These are phyloP conservation scores for Tenebrio molitor DNA, from an alignment of 1,140 invertebrate genomes.

Conservation along the genomic window DNA sequence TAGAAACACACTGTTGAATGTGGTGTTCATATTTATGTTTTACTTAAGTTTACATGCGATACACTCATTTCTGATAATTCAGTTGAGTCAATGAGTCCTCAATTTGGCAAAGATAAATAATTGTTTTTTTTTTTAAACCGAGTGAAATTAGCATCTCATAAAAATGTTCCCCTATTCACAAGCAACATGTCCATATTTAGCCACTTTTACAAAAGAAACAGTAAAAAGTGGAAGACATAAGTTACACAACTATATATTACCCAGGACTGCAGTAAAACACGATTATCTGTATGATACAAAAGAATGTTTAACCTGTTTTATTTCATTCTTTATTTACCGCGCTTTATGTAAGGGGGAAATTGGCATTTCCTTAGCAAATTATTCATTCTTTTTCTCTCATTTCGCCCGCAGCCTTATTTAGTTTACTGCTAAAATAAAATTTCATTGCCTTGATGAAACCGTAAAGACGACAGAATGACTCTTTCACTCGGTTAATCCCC, in stretches of 20 bases:
- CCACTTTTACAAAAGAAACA: background rate
- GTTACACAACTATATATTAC: constrained; percentile 36
- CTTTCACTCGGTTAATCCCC: background rate
- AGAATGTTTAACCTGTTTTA: constrained; percentile 46
- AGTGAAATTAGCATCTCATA: no score
- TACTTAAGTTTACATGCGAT: no score
- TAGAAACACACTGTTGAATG: no score
- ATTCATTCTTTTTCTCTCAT: constrained; percentile 37
- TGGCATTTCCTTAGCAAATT: constrained; percentile 46
- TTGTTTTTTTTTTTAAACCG: no score
- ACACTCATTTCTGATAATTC: no score
- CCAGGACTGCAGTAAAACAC: constrained; percentile 31
- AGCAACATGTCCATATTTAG: constrained; percentile 2
- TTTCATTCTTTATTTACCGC: constrained; percentile 45
- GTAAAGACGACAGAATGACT: constrained; percentile 8
- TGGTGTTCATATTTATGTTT: no score
- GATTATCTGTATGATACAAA: constrained; percentile 46
- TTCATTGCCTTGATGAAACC: constrained; percentile 19
- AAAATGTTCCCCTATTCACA: no score
- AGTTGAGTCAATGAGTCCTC: no score
- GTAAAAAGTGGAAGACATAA: constrained; percentile 38
- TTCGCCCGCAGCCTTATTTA: constrained; percentile 12
- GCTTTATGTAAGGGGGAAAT: constrained; percentile 40
- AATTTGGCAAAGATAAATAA: no score
- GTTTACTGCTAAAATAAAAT: constrained; percentile 37